Base-by-base conservation (phyloP, 2,888 invertebrate genomes). In the Lepidonotus clava region DNA sequence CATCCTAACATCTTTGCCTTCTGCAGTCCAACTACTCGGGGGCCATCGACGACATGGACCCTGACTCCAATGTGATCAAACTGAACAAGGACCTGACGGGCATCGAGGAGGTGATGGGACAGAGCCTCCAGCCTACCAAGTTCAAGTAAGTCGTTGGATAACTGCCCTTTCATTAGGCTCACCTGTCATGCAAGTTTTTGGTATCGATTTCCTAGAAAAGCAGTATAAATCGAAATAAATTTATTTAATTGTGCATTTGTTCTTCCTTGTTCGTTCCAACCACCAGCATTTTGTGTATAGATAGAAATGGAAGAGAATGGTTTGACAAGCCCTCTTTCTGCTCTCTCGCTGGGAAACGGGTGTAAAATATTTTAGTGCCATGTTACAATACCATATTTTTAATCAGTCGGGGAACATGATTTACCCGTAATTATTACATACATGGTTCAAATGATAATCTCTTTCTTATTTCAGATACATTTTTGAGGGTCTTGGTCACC, bases 401-500 rank as follows among this genome's bases (percentile, higher is more conserved):
- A n/a, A n/a, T n/a, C n/a, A n/a, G n/a, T n/a, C n/a, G n/a, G n/a
- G n/a, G n/a, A n/a, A n/a, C n/a, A n/a, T n/a, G n/a, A n/a, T n/a
- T n/a, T n/a, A n/a, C n/a, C n/a, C 11, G 21, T 51, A 51, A 51
- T 14, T 51, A 51, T 51, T 51, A 51, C 21, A 51, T 51, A 21
- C 51, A 51, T 51, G 21, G 11, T 18, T 67, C 11, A n/a, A n/a
- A n/a, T 67, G 11, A 24, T 18, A 76, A 34, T 36, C 34, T 83
- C 24, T 56, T 87, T 28, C n/a, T n/a, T n/a, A n/a, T 91, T 94
- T 94, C 86, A 95, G 98, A 96, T 98, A 98, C 93, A 96, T 98
- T 89, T 97, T 98, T 95, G 97, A 97, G 94, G 98, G 98, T 0
- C 95, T 99, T 40, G 98, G 98, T 0, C 97, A 97, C 94, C 94